Evolutionary conservation across 2,888 invertebrate species (phyloP).

Genomic region (Acronicta leporina): DNA sequence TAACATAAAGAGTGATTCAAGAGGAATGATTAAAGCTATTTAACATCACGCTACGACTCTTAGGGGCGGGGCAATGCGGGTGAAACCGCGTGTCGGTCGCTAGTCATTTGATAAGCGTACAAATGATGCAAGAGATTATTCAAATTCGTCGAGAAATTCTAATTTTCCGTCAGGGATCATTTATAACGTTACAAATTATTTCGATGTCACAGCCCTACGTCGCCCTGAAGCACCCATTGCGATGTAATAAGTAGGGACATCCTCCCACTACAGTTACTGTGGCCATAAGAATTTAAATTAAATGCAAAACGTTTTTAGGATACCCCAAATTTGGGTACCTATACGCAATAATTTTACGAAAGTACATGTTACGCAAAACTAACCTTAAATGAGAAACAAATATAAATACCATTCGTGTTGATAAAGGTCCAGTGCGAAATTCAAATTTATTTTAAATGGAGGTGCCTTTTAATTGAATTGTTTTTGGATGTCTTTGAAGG

Average conservation of each 20-base stretch:
- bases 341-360: constrained; percentile 17
- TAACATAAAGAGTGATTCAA: too few species aligned
- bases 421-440: constrained; percentile 7
- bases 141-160: constrained; percentile 39
- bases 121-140: constrained; percentile 34
- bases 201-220: constrained; percentile 52
- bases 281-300: constrained; percentile 55
- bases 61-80: too few species aligned
- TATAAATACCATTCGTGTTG: constrained; percentile 14
- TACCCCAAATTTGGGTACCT: constrained; percentile 32
- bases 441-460: constrained; percentile 12
- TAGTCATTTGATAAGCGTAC: constrained; percentile 17
- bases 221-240: constrained; percentile 55
- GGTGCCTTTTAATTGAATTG: constrained; percentile 32
- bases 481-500: constrained; percentile 11
- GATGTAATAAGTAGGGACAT: constrained; percentile 65
- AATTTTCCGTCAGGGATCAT: constrained; percentile 46
- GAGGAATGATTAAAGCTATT: too few species aligned
- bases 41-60: too few species aligned
- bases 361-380: constrained; percentile 13
- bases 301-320: constrained; percentile 51
- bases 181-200: constrained; percentile 50
- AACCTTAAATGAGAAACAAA: constrained; percentile 12
- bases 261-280: constrained; percentile 53
- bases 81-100: too few species aligned